These are phyloP conservation scores for Lepidostoma basale DNA, from an alignment of 1,140 invertebrate genomes.

Conservation along the genomic window DNA sequence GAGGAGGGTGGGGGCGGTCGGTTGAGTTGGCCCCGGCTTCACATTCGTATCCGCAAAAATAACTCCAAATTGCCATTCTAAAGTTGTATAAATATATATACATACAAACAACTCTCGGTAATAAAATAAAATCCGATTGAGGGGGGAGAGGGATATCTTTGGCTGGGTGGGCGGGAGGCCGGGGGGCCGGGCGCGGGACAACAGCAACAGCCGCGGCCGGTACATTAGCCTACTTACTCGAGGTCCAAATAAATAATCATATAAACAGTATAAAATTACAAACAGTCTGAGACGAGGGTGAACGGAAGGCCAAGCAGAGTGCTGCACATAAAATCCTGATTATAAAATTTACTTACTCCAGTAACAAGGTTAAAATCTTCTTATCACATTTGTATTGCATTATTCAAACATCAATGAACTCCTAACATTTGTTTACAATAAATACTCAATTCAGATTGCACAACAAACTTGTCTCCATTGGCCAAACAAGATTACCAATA, in stretches of 20 bases:
- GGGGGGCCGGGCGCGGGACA: neutral
- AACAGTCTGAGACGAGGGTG: too few relatives aligned
- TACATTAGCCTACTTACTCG: too few relatives aligned
- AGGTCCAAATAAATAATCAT: neutral
- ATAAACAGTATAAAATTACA: neutral
- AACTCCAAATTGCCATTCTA: conserved; percentile 36
- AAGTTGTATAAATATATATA: conserved; percentile 42
- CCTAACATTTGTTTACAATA: neutral
- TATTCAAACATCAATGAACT: neutral
- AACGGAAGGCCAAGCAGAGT: conserved; percentile 1
- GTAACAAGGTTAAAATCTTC: conserved; percentile 14
- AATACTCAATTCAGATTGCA: too few relatives aligned
- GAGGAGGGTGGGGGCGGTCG: neutral
- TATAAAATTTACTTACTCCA: conserved; percentile 23
- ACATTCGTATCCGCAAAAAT: conserved; percentile 38
- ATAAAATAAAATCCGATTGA: conserved; percentile 28
- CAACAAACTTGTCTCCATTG: neutral
- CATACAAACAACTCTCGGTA: conserved; percentile 34
- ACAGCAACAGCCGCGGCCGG: neutral
- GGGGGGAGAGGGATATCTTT: neutral
- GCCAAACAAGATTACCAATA: neutral
- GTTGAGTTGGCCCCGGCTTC: conserved; percentile 40
- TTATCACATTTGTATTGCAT: conserved; percentile 28
- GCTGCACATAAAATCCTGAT: conserved; percentile 15
- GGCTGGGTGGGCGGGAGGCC: neutral